Evolutionary conservation across 2,113 vertebrate genomes (phyloP).

Genomic region (Stigmatopora argus): DNA sequence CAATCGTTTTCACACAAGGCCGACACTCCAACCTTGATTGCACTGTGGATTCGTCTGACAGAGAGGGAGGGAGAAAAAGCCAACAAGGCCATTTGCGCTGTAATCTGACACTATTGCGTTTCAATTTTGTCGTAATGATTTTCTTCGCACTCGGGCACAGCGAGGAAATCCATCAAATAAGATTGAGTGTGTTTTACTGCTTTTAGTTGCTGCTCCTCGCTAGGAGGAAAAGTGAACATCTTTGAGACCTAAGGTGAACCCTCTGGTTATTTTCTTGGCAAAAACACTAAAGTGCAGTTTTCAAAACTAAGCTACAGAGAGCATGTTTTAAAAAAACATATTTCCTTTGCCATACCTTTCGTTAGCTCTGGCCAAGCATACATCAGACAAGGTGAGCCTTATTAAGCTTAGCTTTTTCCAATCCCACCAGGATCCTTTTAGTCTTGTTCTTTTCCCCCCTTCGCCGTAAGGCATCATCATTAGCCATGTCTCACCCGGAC

Average conservation of each 20-base stretch:
- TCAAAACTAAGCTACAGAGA: background rate
- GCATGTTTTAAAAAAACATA: rapidly evolving
- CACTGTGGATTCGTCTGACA: background rate
- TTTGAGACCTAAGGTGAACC: background rate
- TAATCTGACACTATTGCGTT: background rate
- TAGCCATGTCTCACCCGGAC: conserved; percentile 38
- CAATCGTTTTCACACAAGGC: background rate
- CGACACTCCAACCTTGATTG: background rate
- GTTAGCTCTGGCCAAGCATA: conserved; percentile 25
- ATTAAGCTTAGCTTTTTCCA: conserved; percentile 16
- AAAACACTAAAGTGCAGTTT: background rate
- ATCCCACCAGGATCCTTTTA: background rate
- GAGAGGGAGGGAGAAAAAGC: background rate
- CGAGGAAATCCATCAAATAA: background rate
- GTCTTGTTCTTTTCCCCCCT: background rate
- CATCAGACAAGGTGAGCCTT: conserved; percentile 33
- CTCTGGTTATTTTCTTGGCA: background rate
- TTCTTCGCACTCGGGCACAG: background rate
- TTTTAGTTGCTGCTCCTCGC: background rate
- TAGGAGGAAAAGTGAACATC: background rate
- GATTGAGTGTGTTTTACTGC: background rate
- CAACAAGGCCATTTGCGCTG: background rate
- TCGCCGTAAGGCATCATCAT: conserved; percentile 44
- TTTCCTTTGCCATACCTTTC: conserved; percentile 19
- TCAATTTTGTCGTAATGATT: conserved; percentile 8